A percentile compares a stretch with the other conserved stretches of the same genome.
Conservation (phyloP, 2,888 invertebrate species). For the Parnassius smintheus region DNA sequence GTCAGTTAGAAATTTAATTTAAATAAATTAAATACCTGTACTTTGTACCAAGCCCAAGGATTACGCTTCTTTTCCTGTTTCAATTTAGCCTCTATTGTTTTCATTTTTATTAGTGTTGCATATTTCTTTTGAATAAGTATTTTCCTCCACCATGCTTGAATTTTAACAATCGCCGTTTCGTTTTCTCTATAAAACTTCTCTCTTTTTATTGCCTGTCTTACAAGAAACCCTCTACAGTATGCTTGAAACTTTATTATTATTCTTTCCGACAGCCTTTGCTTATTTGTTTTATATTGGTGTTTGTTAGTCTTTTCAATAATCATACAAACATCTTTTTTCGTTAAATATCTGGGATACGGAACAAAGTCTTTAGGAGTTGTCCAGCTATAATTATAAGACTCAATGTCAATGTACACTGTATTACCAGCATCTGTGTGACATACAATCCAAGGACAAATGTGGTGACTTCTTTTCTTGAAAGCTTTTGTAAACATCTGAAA, state of each 20-base stretch:
- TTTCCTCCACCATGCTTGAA: slow-evolving; percentile 85
- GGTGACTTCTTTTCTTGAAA: slow-evolving; percentile 65
- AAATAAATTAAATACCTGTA: slow-evolving; percentile 57
- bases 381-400: slow-evolving; percentile 76
- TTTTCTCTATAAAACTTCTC: slow-evolving; percentile 66
- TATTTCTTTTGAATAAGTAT: slow-evolving; percentile 68
- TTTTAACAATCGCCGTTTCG: slow-evolving; percentile 63
- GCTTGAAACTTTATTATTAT: slow-evolving; percentile 82
- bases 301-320: slow-evolving; percentile 71
- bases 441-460: slow-evolving; percentile 75
- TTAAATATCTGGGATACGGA: slow-evolving; percentile 70
- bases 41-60: slow-evolving; percentile 74
- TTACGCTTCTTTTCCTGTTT: slow-evolving; percentile 62
- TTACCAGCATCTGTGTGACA: slow-evolving; percentile 76
- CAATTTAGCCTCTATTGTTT: slow-evolving; percentile 60
- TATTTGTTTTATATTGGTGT: slow-evolving; percentile 64
- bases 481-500: slow-evolving; percentile 74
- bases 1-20: too few species aligned
- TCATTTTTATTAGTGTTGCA: slow-evolving; percentile 66
- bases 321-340: slow-evolving; percentile 63
- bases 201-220: slow-evolving; percentile 70
- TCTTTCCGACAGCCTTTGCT: slow-evolving; percentile 62
- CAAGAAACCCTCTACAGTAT: slow-evolving; percentile 80
- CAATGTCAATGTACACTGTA: slow-evolving; percentile 76
- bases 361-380: slow-evolving; percentile 75